Conservation (phyloP, 2,797 vertebrate genomes). For the Peromyscus eremicus region DNA sequence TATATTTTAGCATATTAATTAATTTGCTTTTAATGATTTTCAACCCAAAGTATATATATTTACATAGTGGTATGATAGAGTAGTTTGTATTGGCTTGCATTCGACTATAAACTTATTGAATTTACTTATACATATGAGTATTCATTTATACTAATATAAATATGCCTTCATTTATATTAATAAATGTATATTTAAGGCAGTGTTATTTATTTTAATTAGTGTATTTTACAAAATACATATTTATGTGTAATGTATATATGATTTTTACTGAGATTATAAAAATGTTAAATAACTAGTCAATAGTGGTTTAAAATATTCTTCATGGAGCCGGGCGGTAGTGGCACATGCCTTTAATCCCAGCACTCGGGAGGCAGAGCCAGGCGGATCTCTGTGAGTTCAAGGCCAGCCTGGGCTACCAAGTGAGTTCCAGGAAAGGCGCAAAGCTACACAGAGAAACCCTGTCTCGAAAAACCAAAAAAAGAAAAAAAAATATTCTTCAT, state of each 20-base stretch:
- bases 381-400: no score
- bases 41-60: background rate
- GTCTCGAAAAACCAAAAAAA: no score
- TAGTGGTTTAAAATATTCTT: constrained; percentile 19
- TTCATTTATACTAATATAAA: background rate
- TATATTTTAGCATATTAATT: background rate
- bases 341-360: no score
- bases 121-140: background rate
- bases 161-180: background rate
- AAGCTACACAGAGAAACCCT: no score
- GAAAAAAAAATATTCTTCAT: constrained; percentile 21
- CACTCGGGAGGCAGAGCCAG: no score
- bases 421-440: no score
- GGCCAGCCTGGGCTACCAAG: no score
- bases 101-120: background rate
- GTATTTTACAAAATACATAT: background rate
- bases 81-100: background rate
- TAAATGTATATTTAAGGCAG: background rate
- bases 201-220: background rate
- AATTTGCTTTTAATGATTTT: background rate
- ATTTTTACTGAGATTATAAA: background rate
- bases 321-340: no score
- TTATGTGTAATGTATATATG: background rate
- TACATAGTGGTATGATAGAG: background rate
- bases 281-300: background rate